A percentile compares a stretch with the other conserved stretches of the same genome.
These are phyloP conservation scores for Lineus longissimus DNA, from an alignment of 1,140 invertebrate species.

Conservation along the genomic window DNA sequence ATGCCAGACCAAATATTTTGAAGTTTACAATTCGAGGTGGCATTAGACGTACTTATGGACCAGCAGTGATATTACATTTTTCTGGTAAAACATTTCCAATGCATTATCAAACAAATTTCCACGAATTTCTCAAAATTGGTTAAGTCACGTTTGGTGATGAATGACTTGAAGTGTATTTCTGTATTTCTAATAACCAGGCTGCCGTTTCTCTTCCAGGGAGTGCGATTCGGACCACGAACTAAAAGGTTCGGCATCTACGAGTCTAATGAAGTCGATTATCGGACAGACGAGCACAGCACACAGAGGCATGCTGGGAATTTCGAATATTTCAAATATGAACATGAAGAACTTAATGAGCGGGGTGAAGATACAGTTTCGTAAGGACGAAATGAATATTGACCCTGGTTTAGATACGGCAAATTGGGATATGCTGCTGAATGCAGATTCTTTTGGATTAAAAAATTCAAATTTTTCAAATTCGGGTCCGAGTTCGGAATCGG, in stretches of 20 bases:
- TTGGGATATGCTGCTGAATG: not conserved
- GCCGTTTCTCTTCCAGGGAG: constrained; percentile 38
- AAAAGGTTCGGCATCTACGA: constrained; percentile 51
- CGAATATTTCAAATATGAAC: not conserved
- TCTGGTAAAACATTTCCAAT: no score
- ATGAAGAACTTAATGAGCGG: not conserved
- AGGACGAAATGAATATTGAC: constrained; percentile 2
- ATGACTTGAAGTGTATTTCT: no score
- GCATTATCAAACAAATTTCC: no score
- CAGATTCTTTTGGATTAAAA: not conserved
- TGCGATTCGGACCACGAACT: constrained; percentile 50
- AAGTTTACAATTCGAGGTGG: no score
- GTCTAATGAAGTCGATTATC: constrained; percentile 52
- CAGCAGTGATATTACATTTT: no score
- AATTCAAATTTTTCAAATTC: not conserved
- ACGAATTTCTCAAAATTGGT: no score
- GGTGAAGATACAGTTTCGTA: no score
- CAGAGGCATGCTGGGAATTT: not conserved
- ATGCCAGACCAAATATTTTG: no score
- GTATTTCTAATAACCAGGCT: no score
- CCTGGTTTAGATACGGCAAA: not conserved
- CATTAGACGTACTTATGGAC: no score
- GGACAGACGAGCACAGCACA: constrained; percentile 13
- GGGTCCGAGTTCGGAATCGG: not conserved
- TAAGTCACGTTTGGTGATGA: no score